Evolutionary conservation across 2,797 vertebrate genomes (phyloP).

Genomic region (Sardinella longiceps): DNA sequence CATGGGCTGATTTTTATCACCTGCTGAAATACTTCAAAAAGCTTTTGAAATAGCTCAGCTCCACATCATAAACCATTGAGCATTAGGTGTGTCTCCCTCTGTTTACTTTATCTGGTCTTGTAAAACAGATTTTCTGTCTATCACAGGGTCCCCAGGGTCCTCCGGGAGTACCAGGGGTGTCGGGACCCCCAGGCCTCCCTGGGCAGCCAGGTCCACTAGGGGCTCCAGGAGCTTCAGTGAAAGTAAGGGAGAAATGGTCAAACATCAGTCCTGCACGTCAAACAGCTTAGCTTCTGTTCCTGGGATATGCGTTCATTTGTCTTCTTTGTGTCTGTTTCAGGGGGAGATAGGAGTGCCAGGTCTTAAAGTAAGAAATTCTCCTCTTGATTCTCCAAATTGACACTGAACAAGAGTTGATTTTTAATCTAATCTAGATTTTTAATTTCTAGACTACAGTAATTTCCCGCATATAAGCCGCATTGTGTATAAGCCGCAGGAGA

Average conservation of each 20-base stretch:
- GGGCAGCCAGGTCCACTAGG: slow-evolving; percentile 77
- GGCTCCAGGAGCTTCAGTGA: slow-evolving; percentile 78
- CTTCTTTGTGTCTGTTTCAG: slow-evolving; percentile 63
- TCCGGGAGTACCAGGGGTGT: slow-evolving; percentile 78
- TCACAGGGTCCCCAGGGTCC: slow-evolving; percentile 74
- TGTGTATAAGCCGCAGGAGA: no score
- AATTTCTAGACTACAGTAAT: no score
- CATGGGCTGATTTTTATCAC: not conserved
- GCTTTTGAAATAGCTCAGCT: not conserved
- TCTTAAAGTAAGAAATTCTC: slow-evolving; percentile 71
- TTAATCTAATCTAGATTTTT: no score
- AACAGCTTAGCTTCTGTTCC: not conserved
- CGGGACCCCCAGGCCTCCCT: slow-evolving; percentile 80
- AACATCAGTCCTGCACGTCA: not conserved
- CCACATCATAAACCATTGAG: not conserved
- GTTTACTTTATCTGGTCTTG: not conserved
- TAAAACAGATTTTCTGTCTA: not conserved
- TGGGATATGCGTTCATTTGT: not conserved
- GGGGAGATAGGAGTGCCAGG: slow-evolving; percentile 81
- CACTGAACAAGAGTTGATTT: no score
- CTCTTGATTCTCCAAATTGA: not conserved
- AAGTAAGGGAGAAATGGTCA: slow-evolving; percentile 68
- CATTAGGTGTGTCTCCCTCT: not conserved
- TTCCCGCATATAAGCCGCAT: no score
- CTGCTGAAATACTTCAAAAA: no score